Evolutionary conservation across 2,113 vertebrate species (phyloP).

Genomic region (Oncorhynchus kisutch): DNA sequence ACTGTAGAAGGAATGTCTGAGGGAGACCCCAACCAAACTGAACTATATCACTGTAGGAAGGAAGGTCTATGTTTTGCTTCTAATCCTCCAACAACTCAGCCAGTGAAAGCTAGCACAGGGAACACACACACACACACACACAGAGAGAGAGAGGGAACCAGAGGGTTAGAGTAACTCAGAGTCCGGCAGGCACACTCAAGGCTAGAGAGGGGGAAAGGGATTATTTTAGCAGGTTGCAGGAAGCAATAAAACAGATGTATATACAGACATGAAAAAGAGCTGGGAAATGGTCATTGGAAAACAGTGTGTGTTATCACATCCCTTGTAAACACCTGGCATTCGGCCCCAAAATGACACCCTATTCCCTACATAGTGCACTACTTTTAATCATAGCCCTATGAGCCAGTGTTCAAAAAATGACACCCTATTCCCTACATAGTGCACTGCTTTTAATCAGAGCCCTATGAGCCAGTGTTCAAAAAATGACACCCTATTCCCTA

Average conservation of each 20-base stretch:
- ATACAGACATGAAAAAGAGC: neutral
- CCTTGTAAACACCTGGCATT: neutral
- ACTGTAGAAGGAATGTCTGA: slow-evolving; percentile 71
- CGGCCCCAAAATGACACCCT: no score
- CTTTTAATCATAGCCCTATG: no score
- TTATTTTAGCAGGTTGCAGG: neutral
- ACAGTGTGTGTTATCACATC: neutral
- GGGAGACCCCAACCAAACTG: slow-evolving; percentile 85
- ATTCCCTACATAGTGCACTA: no score
- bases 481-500: no score
- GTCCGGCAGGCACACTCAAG: neutral
- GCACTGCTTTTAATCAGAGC: no score
- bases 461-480: no score
- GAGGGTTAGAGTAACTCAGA: neutral
- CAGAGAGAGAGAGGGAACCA: neutral
- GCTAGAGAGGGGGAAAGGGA: neutral
- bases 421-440: no score
- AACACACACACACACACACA: neutral
- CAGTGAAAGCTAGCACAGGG: neutral
- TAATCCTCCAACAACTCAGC: slow-evolving; percentile 27
- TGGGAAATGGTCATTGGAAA: neutral
- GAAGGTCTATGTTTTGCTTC: slow-evolving; percentile 57
- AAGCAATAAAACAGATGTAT: neutral
- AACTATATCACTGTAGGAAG: slow-evolving; percentile 61
- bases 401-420: no score